Conservation (phyloP, 2,797 vertebrate species). For the Prionace glauca region DNA sequence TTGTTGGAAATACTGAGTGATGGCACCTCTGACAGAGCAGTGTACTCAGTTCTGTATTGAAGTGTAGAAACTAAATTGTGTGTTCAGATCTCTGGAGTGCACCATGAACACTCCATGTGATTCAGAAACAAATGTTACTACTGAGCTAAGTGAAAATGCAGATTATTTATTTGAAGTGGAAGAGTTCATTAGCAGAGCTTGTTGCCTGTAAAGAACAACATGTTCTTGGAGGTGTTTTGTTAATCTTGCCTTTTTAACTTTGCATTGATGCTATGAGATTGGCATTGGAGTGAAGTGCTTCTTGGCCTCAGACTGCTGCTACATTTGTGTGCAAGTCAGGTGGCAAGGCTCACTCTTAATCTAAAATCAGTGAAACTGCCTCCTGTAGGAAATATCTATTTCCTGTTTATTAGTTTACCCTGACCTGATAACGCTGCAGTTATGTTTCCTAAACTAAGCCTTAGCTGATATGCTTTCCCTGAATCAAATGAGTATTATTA, state of each 20-base stretch:
- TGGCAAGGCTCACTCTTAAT: background rate
- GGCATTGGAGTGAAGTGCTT: background rate
- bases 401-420: background rate
- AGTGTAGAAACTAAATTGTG: background rate
- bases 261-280: background rate
- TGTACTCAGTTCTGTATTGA: background rate
- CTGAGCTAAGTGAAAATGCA: background rate
- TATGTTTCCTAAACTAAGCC: background rate
- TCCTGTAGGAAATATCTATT: background rate
- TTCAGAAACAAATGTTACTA: background rate
- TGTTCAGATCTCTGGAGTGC: background rate
- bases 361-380: background rate
- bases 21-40: background rate
- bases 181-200: background rate
- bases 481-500: background rate
- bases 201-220: background rate
- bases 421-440: background rate
- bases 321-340: background rate
- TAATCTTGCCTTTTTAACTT: slow-evolving; percentile 1
- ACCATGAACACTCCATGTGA: background rate
- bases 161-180: background rate
- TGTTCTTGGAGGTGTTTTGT: background rate
- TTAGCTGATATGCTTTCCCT: background rate
- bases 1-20: background rate
- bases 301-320: background rate